These are phyloP conservation scores for Drosophila setosimentum DNA, from an alignment of 2,888 invertebrate genomes.

Conservation along the genomic window DNA sequence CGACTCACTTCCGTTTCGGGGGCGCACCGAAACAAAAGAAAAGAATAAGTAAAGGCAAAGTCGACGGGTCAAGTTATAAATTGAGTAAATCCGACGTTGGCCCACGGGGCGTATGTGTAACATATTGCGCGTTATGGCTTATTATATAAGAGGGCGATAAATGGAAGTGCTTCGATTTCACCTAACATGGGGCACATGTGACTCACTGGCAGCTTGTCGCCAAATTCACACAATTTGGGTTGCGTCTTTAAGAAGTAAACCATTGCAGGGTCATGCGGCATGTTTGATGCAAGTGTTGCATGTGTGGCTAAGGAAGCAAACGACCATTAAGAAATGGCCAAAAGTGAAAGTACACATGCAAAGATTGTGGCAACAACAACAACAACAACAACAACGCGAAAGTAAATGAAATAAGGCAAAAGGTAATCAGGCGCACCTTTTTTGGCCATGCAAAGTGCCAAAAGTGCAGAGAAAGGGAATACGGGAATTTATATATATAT, in stretches of 20 bases:
- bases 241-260: conserved; percentile 35
- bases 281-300: conserved; percentile 76
- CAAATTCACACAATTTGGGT: conserved; percentile 39
- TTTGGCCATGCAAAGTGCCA: conserved; percentile 62
- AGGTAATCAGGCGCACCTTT: conserved; percentile 74
- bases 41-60: conserved; percentile 22
- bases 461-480: background rate
- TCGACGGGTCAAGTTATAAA: conserved; percentile 66
- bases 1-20: conserved; percentile 73
- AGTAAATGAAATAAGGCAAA: conserved; percentile 1
- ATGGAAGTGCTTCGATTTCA: conserved; percentile 19
- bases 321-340: conserved; percentile 62
- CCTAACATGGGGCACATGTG: conserved; percentile 28
- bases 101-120: conserved; percentile 75
- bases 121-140: conserved; percentile 74
- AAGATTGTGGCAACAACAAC: conserved; percentile 54
- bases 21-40: conserved; percentile 5
- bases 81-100: conserved; percentile 54
- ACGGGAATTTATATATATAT: background rate
- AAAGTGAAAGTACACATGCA: conserved; percentile 79
- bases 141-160: conserved; percentile 62
- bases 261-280: conserved; percentile 28
- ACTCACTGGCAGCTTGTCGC: conserved; percentile 44
- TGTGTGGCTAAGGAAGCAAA: conserved; percentile 49
- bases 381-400: background rate